phyloP scores from a whole-genome alignment of 2,113 vertebrate genomes.

The Tiliqua scincoides region DNA sequence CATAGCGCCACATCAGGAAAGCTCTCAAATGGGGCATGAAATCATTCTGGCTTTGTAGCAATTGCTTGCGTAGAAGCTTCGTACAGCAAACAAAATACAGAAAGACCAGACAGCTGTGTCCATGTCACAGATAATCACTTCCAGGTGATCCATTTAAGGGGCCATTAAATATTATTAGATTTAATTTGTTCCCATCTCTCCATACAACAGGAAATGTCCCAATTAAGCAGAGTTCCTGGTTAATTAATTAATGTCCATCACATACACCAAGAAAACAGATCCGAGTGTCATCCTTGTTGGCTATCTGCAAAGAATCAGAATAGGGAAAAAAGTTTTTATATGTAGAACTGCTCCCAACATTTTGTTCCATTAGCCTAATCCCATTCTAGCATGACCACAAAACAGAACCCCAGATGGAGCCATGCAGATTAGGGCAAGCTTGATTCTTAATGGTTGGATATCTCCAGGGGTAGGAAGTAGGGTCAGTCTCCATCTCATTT shows the following conservation, averaged over 20 bases:
- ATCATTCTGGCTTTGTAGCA: neutral
- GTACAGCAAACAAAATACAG: neutral
- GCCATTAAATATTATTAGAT: constrained; percentile 16
- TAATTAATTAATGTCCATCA: constrained; percentile 5
- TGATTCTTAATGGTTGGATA: neutral
- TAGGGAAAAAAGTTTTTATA: neutral
- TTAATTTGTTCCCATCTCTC: neutral
- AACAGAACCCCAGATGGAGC: neutral
- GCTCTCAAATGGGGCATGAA: neutral
- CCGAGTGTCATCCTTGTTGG: neutral
- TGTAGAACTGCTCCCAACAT: neutral
- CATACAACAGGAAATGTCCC: constrained; percentile 16
- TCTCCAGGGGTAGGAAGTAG: neutral
- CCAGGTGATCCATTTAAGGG: constrained; percentile 15
- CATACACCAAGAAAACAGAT: neutral
- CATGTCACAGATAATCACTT: constrained; percentile 12
- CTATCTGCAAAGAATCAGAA: neutral
- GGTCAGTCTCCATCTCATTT: neutral
- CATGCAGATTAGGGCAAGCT: neutral
- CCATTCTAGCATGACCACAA: neutral
- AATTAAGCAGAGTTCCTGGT: constrained; percentile 27
- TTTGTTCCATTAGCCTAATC: neutral
- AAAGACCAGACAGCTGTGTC: neutral
- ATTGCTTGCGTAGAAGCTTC: neutral
- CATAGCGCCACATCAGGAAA: no score